Conservation (phyloP, 2,888 invertebrate species). For the Meteorus cinctellus region DNA sequence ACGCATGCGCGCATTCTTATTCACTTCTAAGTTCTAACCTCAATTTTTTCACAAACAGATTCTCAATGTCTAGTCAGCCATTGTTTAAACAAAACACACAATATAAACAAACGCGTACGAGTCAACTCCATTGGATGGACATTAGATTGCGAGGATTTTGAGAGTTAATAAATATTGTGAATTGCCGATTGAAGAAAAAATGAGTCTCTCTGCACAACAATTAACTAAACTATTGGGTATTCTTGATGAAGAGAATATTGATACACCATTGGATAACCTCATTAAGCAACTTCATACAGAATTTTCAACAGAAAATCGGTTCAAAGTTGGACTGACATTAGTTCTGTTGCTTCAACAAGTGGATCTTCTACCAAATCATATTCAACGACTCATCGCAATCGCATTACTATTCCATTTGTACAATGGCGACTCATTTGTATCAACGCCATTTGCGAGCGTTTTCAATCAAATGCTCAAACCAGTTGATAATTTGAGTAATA, state of each 20-base stretch:
- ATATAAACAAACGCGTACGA: constrained; percentile 5
- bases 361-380: constrained; percentile 80
- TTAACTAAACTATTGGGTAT: constrained; percentile 65
- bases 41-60: background rate
- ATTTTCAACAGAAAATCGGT: constrained; percentile 85
- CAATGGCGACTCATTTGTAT: constrained; percentile 78
- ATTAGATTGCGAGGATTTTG: constrained; percentile 6
- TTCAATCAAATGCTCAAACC: constrained; percentile 81
- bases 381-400: constrained; percentile 82
- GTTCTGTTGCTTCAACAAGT: constrained; percentile 80
- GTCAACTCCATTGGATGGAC: background rate
- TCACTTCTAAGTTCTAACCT: constrained; percentile 7
- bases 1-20: background rate
- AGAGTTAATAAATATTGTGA: background rate
- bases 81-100: background rate
- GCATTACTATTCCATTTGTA: constrained; percentile 83
- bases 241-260: constrained; percentile 68
- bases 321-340: constrained; percentile 81
- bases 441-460: constrained; percentile 81
- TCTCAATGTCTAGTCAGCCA: constrained; percentile 1
- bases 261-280: constrained; percentile 79
- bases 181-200: constrained; percentile 43
- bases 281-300: constrained; percentile 85
- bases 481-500: constrained; percentile 59
- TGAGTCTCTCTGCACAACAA: constrained; percentile 64